Evolutionary conservation across 30 jellyfish, hydroid and myxozoan species (phyloP).

Genomic region (Hydractinia echinata): DNA sequence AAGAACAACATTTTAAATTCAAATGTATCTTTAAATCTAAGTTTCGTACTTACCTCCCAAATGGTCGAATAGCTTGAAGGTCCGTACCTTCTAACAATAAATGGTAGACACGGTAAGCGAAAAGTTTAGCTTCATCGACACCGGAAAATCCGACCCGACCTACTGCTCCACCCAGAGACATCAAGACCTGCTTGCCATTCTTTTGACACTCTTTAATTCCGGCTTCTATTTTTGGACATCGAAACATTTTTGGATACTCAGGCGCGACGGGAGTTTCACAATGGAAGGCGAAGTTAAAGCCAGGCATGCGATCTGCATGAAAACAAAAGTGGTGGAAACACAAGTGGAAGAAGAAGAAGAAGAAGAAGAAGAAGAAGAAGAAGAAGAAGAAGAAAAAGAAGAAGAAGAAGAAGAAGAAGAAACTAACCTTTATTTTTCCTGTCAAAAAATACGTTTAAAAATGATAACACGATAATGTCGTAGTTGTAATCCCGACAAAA

Average conservation of each 20-base stretch:
- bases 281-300: slow-evolving; percentile 87
- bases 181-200: slow-evolving; percentile 76
- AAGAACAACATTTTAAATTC: no score
- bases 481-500: slow-evolving; percentile 71
- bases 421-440: slow-evolving; percentile 70
- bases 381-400: no score
- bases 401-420: no score
- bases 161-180: slow-evolving; percentile 98
- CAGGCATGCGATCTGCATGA: slow-evolving; percentile 79
- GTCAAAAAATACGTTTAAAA: slow-evolving; percentile 77
- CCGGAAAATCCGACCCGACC: slow-evolving; percentile 87
- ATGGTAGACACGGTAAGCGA: slow-evolving; percentile 80
- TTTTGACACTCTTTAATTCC: slow-evolving; percentile 80
- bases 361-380: no score
- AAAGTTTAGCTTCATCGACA: slow-evolving; percentile 65
- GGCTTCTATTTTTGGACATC: slow-evolving; percentile 78
- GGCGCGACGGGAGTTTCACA: slow-evolving; percentile 83
- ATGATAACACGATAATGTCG: slow-evolving; percentile 83
- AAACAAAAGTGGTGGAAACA: neutral
- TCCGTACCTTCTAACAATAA: slow-evolving; percentile 73
- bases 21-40: neutral
- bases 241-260: slow-evolving; percentile 70
- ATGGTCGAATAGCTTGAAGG: slow-evolving; percentile 67
- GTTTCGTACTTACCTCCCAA: slow-evolving; percentile 65
- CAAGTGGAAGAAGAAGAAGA: neutral